Base-by-base conservation (phyloP, 1,140 invertebrate species). In the Hylyphantes graminicola region DNA sequence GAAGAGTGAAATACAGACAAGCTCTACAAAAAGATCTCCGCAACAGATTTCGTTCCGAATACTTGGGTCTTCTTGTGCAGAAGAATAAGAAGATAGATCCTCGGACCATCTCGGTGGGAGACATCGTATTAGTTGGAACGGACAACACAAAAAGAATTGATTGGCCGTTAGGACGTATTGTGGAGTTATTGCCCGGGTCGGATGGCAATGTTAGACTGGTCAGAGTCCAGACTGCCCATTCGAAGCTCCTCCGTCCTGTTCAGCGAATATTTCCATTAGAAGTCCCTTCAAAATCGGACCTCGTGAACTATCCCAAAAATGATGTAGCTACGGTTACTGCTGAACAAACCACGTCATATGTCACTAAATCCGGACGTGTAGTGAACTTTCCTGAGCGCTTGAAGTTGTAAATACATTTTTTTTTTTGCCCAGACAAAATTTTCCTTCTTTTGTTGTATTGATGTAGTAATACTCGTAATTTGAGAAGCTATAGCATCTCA, bases 251-350 rank as follows among this genome's bases (percentile, higher is more conserved):
- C 53, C 15, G 48, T 17, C 61, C 59, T 13, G 65, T 77, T 53
- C 61, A 64, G 53, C 19, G 35, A 17, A 55, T 77, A 15, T 77
- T 64, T 77, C 57, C 75, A 51, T 48, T 77, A 11, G 61, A 77
- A 13, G 50, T 77, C 48, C 19, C 57, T 5, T 35, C 35, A 35
- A 35, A 35, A 35, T 35, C 35, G 35, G 5, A 35, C 35, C 35
- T 35, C 5, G 35, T 35, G 35, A 35, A 35, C 35, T 2, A 5
- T 35, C 2, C 35, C 35, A 35, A 35, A 35, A 35, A 35, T 35
- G 35, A 35, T 35, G 35, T 35, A 35, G 1, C 35, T 35, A 35
- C 5, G 1, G 35, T 2, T 35, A 35, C 35, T 35, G 5, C 35
- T 35, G 35, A 35, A 5, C 35, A 35, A 35, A 5, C 35, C 35